These are phyloP conservation scores for Aphis gossypii DNA, from an alignment of 1,140 invertebrate species.

Conservation along the genomic window DNA sequence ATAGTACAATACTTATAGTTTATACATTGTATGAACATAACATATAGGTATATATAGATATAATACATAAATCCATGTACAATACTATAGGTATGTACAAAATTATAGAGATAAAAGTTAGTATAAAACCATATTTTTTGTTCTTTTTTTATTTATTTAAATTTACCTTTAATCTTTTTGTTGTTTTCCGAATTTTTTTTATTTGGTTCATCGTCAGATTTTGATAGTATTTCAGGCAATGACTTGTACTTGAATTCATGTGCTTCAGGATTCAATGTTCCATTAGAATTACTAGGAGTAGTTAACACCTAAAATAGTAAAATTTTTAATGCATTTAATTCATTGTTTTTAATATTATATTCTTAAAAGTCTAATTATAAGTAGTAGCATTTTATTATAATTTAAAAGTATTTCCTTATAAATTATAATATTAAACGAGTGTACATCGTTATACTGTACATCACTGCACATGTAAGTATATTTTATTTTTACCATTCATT, in stretches of 20 bases:
- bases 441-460: neutral
- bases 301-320: slow-evolving; percentile 44
- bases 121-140: neutral
- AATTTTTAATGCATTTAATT: neutral
- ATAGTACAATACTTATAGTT: neutral
- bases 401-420: neutral
- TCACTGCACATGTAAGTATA: neutral
- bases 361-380: neutral
- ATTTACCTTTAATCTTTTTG: slow-evolving; percentile 32
- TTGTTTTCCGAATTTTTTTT: neutral
- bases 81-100: neutral
- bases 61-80: neutral
- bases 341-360: neutral
- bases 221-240: neutral
- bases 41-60: neutral
- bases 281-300: slow-evolving; percentile 36
- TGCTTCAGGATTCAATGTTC: slow-evolving; percentile 47
- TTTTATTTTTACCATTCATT: neutral
- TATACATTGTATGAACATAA: neutral
- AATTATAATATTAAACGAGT: neutral
- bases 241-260: slow-evolving; percentile 48
- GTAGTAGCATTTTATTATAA: neutral
- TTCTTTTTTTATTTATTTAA: neutral
- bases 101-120: neutral
- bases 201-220: neutral